These are phyloP conservation scores for Torymus tubicola DNA, from an alignment of 2,888 invertebrate species.

Conservation along the genomic window DNA sequence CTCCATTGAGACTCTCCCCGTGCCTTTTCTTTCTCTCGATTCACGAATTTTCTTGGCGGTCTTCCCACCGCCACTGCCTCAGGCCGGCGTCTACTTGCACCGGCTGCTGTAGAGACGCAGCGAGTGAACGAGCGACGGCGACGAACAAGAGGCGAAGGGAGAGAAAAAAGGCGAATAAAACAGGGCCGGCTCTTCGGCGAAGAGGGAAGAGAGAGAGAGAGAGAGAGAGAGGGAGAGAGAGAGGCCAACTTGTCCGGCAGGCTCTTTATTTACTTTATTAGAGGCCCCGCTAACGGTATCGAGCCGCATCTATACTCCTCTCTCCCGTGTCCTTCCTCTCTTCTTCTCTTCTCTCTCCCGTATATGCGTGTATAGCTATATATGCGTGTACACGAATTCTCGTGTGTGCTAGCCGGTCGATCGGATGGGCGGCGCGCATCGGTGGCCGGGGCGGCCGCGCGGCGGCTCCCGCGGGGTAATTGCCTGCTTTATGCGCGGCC, in stretches of 20 bases:
- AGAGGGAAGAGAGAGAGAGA: conserved; percentile 2
- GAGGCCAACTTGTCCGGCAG: conserved; percentile 67
- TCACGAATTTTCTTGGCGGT: conserved; percentile 50
- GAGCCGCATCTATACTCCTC: conserved; percentile 62
- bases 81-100: conserved; percentile 10
- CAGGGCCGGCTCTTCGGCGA: neutral
- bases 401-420: conserved; percentile 16
- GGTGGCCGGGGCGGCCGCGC: too few species aligned
- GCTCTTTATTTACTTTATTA: conserved; percentile 76
- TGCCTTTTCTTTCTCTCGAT: conserved; percentile 28
- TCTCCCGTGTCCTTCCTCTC: conserved; percentile 47
- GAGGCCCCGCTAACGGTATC: conserved; percentile 73
- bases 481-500: conserved; percentile 55
- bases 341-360: conserved; percentile 20
- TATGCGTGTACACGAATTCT: conserved; percentile 59
- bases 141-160: neutral
- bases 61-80: conserved; percentile 2
- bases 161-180: neutral
- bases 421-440: neutral
- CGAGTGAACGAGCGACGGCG: conserved; percentile 11
- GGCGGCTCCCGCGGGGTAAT: conserved; percentile 49
- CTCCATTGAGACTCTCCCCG: conserved; percentile 20
- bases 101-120: neutral
- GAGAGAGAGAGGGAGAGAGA: conserved; percentile 55
- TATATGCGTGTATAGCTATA: neutral